Conservation (phyloP, 2,797 vertebrate genomes). For the Paratrypauchen microcephalus region DNA sequence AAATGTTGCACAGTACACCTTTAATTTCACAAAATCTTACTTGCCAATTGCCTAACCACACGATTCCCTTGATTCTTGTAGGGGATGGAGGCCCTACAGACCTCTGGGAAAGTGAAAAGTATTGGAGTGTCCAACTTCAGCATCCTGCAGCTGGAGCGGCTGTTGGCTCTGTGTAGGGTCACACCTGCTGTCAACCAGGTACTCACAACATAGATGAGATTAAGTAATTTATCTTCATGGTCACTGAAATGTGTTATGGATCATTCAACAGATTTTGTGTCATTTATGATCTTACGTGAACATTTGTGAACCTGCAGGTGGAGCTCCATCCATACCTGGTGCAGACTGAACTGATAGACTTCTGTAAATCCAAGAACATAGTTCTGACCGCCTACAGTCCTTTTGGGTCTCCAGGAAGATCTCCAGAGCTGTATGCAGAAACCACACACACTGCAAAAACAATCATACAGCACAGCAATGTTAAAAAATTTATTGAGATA, state of each 20-base stretch:
- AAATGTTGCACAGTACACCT: too few relatives aligned
- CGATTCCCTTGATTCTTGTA: slow-evolving; percentile 28
- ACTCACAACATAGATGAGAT: too few relatives aligned
- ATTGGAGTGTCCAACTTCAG: slow-evolving; percentile 82
- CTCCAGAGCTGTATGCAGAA: slow-evolving; percentile 56
- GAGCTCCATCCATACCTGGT: slow-evolving; percentile 80
- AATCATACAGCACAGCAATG: background rate
- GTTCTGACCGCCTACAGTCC: slow-evolving; percentile 75
- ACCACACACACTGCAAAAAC: background rate
- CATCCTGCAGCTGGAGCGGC: slow-evolving; percentile 75
- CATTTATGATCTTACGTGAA: background rate
- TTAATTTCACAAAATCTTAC: too few relatives aligned
- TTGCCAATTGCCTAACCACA: too few relatives aligned
- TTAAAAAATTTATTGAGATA: background rate
- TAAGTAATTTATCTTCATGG: background rate
- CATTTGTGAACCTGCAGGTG: slow-evolving; percentile 48
- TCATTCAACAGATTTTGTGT: background rate
- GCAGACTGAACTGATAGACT: slow-evolving; percentile 72
- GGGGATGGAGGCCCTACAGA: slow-evolving; percentile 76
- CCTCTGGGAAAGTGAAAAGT: slow-evolving; percentile 75
- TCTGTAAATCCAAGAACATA: slow-evolving; percentile 74
- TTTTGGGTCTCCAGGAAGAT: slow-evolving; percentile 75
- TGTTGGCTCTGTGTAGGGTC: slow-evolving; percentile 69
- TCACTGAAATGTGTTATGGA: too few relatives aligned
- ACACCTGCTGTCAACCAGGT: slow-evolving; percentile 81